Conservation (phyloP, 2,888 invertebrate genomes). For the Eremobia ochroleuca region DNA sequence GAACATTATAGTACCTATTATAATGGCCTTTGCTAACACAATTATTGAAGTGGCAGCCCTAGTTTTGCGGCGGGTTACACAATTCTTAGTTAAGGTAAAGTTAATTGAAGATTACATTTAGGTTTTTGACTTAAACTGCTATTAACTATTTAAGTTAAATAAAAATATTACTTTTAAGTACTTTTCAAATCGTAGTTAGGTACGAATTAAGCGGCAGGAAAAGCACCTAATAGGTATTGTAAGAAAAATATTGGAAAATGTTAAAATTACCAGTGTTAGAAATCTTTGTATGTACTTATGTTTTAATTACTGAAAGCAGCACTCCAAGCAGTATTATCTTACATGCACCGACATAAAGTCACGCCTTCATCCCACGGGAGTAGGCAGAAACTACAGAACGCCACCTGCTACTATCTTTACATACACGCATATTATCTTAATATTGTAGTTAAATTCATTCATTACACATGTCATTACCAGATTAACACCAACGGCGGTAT, state of each 20-base stretch:
- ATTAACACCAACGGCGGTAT: too few species aligned
- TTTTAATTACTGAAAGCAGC: neutral
- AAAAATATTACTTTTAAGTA: too few species aligned
- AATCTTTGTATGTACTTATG: neutral
- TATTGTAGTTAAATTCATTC: too few species aligned
- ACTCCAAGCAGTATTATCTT: conserved; percentile 16
- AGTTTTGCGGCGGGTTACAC: conserved; percentile 38
- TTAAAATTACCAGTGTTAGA: neutral
- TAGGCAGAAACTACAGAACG: too few species aligned
- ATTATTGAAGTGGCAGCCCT: conserved; percentile 39
- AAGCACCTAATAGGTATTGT: neutral
- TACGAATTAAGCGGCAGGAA: neutral
- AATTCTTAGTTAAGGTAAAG: conserved; percentile 7
- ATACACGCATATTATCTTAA: too few species aligned
- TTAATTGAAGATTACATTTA: conserved; percentile 5
- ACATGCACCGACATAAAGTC: too few species aligned
- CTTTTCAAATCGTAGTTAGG: neutral
- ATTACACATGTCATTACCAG: too few species aligned
- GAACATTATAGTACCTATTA: conserved; percentile 10
- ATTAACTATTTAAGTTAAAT: too few species aligned
- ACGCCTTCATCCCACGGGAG: too few species aligned
- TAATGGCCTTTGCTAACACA: conserved; percentile 21
- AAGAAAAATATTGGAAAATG: neutral
- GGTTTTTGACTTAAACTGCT: too few species aligned
- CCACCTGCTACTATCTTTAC: too few species aligned